Base-by-base conservation (phyloP, 2,113 vertebrate genomes). In the Leptosomus discolor region DNA sequence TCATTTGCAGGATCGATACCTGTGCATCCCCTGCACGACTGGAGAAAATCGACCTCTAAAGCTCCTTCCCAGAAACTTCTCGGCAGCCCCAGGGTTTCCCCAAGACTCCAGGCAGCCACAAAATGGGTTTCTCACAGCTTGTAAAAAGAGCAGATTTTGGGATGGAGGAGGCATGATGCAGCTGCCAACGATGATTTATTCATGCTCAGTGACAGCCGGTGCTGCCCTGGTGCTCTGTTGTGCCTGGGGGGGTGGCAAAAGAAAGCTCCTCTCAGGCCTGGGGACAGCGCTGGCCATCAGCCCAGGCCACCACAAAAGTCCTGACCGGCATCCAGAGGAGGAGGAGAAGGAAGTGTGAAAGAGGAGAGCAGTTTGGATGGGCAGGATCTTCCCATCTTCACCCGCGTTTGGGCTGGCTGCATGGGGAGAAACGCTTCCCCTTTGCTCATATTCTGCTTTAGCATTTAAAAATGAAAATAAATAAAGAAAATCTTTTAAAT, bases 1-100 rank as follows among this genome's bases (percentile, higher is more conserved):
- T 97, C 96, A 82, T 97, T 97, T 97, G 97, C 82, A 88, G 94
- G 97, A 98, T 98, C 97, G 30, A 98, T 98, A 95, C 68, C 80
- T 87, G 94, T 34, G 36, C 83, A 5, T 92, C 76, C 96, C 93
- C 93, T 94, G 90, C 90, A 97, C 96, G 97, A 96, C 81, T 90
- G 95, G 88, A 91, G 92, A 87, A 95, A 97, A 91, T 53, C 88
- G 75, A 51, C 97, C 88, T 45, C 51, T 94, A 90, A 71, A 97
- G 74, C 94, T 77, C 86, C 94, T 98, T 97, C 95, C 97, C 53
- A 93, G 97, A 97, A 98, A 88, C 32, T 0, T 4, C 54, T 26
- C 18, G 0, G 79, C 15, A 0, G 76, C 50, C 54, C 37, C 0
- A 1, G 85, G 4, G 29, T 88, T 90, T 46, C 14, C 60, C 53